Evolutionary conservation across 2,797 vertebrate genomes (phyloP).

Genomic region (Neomorphus geoffroyi): DNA sequence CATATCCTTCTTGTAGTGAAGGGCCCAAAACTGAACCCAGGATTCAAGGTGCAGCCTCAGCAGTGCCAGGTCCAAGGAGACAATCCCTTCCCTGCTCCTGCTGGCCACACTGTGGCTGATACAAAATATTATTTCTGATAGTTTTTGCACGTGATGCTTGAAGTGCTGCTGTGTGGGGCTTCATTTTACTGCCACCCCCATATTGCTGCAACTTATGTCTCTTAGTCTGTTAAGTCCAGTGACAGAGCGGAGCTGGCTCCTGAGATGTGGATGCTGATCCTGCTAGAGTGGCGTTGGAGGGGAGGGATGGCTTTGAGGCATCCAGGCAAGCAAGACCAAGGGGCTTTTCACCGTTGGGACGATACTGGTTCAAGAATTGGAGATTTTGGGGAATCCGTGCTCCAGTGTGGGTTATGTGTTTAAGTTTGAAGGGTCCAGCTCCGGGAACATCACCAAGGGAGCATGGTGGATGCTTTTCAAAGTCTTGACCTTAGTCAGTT

Average conservation of each 20-base stretch:
- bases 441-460: no score
- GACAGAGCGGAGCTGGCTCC: not conserved
- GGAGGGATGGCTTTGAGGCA: not conserved
- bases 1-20: no score
- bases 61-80: no score
- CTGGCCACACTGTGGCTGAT: no score
- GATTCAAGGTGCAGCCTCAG: no score
- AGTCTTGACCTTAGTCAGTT: not conserved
- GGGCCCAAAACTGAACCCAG: no score
- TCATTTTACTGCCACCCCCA: rapidly evolving
- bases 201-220: not conserved
- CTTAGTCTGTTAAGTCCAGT: not conserved
- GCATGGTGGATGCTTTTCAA: not conserved
- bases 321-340: not conserved
- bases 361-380: not conserved
- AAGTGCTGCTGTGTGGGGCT: not conserved
- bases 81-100: no score
- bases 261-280: not conserved
- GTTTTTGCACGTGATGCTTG: not conserved
- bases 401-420: rapidly evolving
- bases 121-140: no score
- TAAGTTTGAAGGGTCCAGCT: not conserved
- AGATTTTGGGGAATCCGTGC: rapidly evolving
- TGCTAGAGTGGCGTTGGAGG: not conserved
- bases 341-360: not conserved